A percentile compares a stretch with the other conserved stretches of the same genome.
phyloP scores from a whole-genome alignment of 2,797 vertebrate species.

The Peromyscus melanophrys region DNA sequence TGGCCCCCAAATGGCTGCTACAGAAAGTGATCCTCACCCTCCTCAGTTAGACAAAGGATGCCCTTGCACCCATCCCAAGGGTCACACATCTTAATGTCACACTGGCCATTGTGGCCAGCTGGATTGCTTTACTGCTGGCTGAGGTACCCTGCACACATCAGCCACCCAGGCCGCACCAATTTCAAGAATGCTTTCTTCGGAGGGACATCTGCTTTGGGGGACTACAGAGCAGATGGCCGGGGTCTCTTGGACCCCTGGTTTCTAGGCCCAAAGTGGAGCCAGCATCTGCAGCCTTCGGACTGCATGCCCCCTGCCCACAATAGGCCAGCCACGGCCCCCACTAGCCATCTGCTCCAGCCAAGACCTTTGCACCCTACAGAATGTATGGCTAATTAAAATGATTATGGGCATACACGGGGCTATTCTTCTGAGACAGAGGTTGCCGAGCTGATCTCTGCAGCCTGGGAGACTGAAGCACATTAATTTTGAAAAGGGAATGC shows the following conservation, averaged over 20 bases:
- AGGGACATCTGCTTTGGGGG: constrained; percentile 77
- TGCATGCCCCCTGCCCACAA: constrained; percentile 73
- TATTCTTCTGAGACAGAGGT: neutral
- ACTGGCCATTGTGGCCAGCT: constrained; percentile 62
- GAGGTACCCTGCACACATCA: neutral
- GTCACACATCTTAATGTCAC: neutral
- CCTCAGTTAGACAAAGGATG: constrained; percentile 78
- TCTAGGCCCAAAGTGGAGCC: constrained; percentile 15
- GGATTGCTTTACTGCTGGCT: constrained; percentile 82
- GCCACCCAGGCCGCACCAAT: neutral
- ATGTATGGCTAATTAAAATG: constrained; percentile 88
- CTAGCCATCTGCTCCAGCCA: constrained; percentile 89
- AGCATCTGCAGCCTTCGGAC: constrained; percentile 86
- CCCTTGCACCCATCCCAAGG: neutral
- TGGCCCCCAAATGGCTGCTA: constrained; percentile 38
- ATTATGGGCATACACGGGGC: neutral
- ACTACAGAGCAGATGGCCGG: constrained; percentile 88
- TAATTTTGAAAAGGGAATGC: constrained; percentile 31
- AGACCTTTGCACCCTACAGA: constrained; percentile 84
- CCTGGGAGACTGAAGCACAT: neutral
- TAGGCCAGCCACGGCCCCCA: constrained; percentile 69
- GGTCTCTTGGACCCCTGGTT: constrained; percentile 72
- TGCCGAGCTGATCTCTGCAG: constrained; percentile 47
- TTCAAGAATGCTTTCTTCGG: constrained; percentile 77
- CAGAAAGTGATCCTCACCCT: neutral